A percentile compares a stretch with the other conserved stretches of the same genome.
Conservation (phyloP, 2,888 invertebrate genomes). For the Chrysomela aeneicollis region DNA sequence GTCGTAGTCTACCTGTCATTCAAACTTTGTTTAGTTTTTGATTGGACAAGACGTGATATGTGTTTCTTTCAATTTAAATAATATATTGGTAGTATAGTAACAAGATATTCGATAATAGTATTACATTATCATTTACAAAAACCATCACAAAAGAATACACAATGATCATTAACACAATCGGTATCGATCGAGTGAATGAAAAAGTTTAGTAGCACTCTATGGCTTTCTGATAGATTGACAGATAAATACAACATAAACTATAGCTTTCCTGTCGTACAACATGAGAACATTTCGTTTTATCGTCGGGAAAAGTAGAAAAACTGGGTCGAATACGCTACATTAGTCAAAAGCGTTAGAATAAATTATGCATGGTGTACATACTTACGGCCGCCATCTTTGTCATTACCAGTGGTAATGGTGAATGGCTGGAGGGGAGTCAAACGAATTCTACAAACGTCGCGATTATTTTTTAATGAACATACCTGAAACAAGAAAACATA, state of each 20-base stretch:
- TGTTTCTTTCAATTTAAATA: no score
- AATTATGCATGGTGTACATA: constrained; percentile 40
- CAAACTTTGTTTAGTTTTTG: no score
- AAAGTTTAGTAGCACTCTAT: neutral
- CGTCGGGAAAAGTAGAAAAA: constrained; percentile 25
- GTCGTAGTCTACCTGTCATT: no score
- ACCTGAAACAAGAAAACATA: constrained; percentile 39
- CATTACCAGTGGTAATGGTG: constrained; percentile 30
- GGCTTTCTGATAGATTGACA: neutral
- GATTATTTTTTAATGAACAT: constrained; percentile 38
- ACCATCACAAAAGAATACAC: no score
- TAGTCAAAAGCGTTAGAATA: constrained; percentile 33
- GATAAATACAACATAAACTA: constrained; percentile 7
- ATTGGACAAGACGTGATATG: no score
- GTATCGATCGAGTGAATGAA: no score
- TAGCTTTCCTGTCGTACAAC: constrained; percentile 15
- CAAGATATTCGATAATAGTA: no score
- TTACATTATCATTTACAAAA: no score
- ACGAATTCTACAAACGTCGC: constrained; percentile 6
- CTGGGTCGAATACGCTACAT: constrained; percentile 30
- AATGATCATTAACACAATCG: no score
- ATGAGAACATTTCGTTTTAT: constrained; percentile 17
- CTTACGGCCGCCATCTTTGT: constrained; percentile 38
- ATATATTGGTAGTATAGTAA: no score
- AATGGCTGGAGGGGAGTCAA: constrained; percentile 35